These are phyloP conservation scores for Caenorhabditis macrosperma DNA, from an alignment of 2,888 invertebrate genomes.

Conservation along the genomic window DNA sequence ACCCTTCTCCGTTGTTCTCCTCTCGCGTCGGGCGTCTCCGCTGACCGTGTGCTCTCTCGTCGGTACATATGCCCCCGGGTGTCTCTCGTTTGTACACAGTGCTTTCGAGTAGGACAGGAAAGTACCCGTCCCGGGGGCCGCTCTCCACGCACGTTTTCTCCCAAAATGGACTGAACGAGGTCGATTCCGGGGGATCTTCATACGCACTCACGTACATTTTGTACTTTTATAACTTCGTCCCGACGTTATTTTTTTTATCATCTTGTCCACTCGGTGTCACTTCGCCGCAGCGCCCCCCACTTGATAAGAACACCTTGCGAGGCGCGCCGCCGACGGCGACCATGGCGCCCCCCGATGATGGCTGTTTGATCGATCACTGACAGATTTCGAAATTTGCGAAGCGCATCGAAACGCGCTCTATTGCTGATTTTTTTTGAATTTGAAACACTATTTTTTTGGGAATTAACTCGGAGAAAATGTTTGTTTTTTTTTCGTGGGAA, in stretches of 20 bases:
- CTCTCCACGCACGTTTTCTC: background rate
- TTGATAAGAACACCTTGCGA: background rate
- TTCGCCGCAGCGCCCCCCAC: too few relatives aligned
- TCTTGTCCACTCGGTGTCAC: too few relatives aligned
- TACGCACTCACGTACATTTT: too few relatives aligned
- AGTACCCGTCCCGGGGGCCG: background rate
- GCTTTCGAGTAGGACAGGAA: background rate
- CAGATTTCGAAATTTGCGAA: background rate
- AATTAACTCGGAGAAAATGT: too few relatives aligned
- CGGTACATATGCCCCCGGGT: too few relatives aligned
- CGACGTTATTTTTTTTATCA: too few relatives aligned
- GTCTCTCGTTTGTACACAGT: background rate
- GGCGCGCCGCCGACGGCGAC: background rate
- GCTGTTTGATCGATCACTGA: background rate
- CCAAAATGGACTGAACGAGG: background rate
- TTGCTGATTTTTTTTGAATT: background rate
- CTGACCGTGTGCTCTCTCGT: background rate
- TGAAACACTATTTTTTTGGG: background rate
- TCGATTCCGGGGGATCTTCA: too few relatives aligned
- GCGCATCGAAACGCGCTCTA: background rate
- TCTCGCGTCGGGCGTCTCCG: background rate
- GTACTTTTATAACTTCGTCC: too few relatives aligned
- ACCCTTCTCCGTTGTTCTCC: background rate
- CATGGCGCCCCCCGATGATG: too few relatives aligned
- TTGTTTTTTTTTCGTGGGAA: too few relatives aligned